These are phyloP conservation scores for Athene noctua DNA, from an alignment of 2,113 vertebrate genomes.

Conservation along the genomic window DNA sequence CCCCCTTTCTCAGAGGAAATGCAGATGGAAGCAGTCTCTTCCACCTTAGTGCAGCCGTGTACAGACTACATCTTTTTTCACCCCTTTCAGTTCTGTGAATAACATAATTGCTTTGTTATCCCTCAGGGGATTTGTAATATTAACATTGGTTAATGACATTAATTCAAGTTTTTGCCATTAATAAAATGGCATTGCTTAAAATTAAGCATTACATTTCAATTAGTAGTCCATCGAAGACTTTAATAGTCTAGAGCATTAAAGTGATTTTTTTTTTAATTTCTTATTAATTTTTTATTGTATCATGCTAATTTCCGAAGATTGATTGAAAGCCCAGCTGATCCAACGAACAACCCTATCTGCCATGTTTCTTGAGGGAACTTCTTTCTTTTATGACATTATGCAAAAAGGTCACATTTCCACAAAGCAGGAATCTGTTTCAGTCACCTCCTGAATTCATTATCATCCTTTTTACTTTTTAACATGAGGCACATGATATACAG, in stretches of 20 bases:
- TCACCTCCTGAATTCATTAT: constrained; percentile 68
- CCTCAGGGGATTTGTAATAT: constrained; percentile 67
- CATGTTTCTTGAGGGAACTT: constrained; percentile 53
- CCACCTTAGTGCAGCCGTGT: background rate
- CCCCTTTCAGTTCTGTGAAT: constrained; percentile 42
- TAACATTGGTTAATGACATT: constrained; percentile 70
- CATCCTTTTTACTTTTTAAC: constrained; percentile 66
- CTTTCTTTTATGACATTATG: constrained; percentile 57
- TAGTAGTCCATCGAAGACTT: constrained; percentile 56
- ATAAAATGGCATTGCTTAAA: constrained; percentile 69
- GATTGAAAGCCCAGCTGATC: constrained; percentile 62
- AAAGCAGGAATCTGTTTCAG: constrained; percentile 65
- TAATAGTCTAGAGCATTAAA: constrained; percentile 58
- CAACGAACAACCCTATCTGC: constrained; percentile 26
- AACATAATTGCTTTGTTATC: constrained; percentile 66
- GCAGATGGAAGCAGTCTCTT: background rate
- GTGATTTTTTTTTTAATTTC: constrained; percentile 44
- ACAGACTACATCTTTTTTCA: background rate
- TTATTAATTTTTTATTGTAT: constrained; percentile 69
- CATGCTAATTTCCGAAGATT: constrained; percentile 57
- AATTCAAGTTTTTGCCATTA: constrained; percentile 72
- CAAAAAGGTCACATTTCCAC: constrained; percentile 70
- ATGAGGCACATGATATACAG: constrained; percentile 61
- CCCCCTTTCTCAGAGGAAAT: background rate
- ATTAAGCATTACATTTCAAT: constrained; percentile 72